These are phyloP conservation scores for Pseudomyrmex gracilis DNA, from an alignment of 1,140 invertebrate species.

Conservation along the genomic window DNA sequence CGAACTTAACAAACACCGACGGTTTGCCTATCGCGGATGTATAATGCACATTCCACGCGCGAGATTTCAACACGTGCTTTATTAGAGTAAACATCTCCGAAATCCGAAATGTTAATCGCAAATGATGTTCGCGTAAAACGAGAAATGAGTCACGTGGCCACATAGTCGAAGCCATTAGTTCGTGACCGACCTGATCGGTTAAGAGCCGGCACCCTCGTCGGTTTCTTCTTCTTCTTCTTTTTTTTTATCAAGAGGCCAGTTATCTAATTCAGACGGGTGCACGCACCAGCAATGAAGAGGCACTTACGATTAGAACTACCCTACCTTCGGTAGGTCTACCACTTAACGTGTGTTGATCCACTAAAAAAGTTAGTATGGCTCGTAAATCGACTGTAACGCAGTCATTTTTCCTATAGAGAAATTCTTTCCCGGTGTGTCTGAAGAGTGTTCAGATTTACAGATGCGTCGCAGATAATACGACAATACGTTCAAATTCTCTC, in stretches of 20 bases:
- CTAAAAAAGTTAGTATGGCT: slow-evolving; percentile 66
- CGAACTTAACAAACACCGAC: too few relatives aligned
- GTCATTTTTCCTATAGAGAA: slow-evolving; percentile 35
- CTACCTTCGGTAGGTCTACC: slow-evolving; percentile 58
- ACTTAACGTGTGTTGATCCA: slow-evolving; percentile 64
- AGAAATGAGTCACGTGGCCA: slow-evolving; percentile 40
- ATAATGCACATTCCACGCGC: too few relatives aligned
- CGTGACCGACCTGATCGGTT: slow-evolving; percentile 58
- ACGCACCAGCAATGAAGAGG: slow-evolving; percentile 72
- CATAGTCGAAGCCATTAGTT: slow-evolving; percentile 61
- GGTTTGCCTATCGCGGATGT: too few relatives aligned
- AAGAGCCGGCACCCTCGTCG: slow-evolving; percentile 58
- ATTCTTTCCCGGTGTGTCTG: slow-evolving; percentile 12
- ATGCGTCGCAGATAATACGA: too few relatives aligned
- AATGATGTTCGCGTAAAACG: slow-evolving; percentile 34
- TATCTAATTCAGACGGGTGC: slow-evolving; percentile 69
- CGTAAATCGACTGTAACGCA: slow-evolving; percentile 66
- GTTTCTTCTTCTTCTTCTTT: slow-evolving; percentile 4
- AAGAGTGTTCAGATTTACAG: not conserved
- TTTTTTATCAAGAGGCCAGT: slow-evolving; percentile 42
- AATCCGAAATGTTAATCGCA: slow-evolving; percentile 22
- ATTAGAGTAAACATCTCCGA: slow-evolving; percentile 3
- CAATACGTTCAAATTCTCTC: slow-evolving; percentile 12
- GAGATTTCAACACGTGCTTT: not conserved
- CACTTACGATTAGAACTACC: slow-evolving; percentile 69